These are phyloP conservation scores for Sycophila texana DNA, from an alignment of 2,888 invertebrate genomes.

Conservation along the genomic window DNA sequence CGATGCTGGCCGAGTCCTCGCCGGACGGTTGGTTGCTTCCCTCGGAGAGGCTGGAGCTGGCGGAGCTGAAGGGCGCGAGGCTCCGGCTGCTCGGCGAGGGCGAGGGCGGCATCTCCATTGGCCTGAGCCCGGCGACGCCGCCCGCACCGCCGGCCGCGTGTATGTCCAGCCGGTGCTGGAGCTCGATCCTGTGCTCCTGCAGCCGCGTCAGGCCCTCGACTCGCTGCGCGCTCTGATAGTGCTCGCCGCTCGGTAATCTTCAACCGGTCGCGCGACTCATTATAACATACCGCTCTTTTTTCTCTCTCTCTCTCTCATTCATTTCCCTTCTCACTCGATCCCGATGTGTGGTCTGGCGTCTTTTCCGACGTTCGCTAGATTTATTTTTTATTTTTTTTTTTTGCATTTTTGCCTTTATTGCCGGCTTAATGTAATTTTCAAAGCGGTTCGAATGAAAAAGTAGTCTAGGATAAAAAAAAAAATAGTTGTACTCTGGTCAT, in stretches of 20 bases:
- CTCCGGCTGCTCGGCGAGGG: conserved; percentile 91
- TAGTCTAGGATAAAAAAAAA: no score
- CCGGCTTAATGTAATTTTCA: not conserved
- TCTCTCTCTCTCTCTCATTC: not conserved
- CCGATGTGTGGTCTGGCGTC: not conserved
- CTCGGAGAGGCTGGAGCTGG: conserved; percentile 91
- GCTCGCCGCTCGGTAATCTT: conserved; percentile 71
- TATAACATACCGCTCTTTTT: not conserved
- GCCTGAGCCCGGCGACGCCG: conserved; percentile 63
- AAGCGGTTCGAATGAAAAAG: no score
- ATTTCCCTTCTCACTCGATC: not conserved
- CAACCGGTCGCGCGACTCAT: conserved; percentile 63
- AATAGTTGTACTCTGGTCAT: conserved; percentile 3
- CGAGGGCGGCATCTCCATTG: conserved; percentile 82
- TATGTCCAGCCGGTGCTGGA: conserved; percentile 74
- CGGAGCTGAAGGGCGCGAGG: conserved; percentile 90
- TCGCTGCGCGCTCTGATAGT: conserved; percentile 73
- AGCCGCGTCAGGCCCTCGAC: conserved; percentile 74
- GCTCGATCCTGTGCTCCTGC: conserved; percentile 74
- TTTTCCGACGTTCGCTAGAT: not conserved
- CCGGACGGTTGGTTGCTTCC: conserved; percentile 77
- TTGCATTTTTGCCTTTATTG: conserved; percentile 23
- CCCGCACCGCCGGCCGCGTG: conserved; percentile 58
- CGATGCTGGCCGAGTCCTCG: conserved; percentile 85
- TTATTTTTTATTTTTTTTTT: conserved; percentile 36